phyloP scores from a whole-genome alignment of 2,888 invertebrate genomes.

The Rhamnusium bicolor region DNA sequence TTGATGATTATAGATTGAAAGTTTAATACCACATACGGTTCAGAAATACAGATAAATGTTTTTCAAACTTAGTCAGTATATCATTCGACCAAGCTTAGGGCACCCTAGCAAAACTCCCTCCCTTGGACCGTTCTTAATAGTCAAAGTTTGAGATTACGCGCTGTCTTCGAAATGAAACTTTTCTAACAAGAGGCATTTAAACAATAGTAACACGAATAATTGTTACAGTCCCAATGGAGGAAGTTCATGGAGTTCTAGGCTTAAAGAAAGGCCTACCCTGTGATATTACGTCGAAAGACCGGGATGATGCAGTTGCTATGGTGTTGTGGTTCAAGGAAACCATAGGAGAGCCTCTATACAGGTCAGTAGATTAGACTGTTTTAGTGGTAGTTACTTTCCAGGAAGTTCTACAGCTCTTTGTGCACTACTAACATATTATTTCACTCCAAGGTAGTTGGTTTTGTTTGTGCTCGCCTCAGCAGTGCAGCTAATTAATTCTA shows the following conservation, averaged over 20 bases:
- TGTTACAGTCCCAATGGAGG: conserved; percentile 84
- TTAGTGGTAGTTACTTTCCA: background rate
- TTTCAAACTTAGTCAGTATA: background rate
- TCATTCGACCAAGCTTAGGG: background rate
- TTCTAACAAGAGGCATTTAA: conserved; percentile 61
- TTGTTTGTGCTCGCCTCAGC: background rate
- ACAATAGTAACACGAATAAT: conserved; percentile 63
- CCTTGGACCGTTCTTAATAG: conserved; percentile 56
- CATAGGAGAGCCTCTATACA: conserved; percentile 88
- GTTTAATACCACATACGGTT: too few relatives aligned
- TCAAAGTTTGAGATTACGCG: conserved; percentile 55
- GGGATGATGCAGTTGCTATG: conserved; percentile 88
- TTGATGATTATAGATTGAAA: too few relatives aligned
- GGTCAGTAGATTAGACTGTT: conserved; percentile 72
- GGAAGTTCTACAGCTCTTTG: conserved; percentile 1
- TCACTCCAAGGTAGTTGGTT: background rate
- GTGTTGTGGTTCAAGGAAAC: conserved; percentile 92
- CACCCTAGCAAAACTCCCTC: background rate
- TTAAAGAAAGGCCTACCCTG: conserved; percentile 89
- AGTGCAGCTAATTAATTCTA: background rate
- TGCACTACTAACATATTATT: conserved; percentile 2
- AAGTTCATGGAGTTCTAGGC: conserved; percentile 87
- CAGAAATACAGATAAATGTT: background rate
- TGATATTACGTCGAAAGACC: conserved; percentile 85
- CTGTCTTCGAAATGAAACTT: conserved; percentile 58